A percentile compares a stretch with the other conserved stretches of the same genome.
These are phyloP conservation scores for Limanda limanda DNA, from an alignment of 2,113 vertebrate genomes.

Conservation along the genomic window DNA sequence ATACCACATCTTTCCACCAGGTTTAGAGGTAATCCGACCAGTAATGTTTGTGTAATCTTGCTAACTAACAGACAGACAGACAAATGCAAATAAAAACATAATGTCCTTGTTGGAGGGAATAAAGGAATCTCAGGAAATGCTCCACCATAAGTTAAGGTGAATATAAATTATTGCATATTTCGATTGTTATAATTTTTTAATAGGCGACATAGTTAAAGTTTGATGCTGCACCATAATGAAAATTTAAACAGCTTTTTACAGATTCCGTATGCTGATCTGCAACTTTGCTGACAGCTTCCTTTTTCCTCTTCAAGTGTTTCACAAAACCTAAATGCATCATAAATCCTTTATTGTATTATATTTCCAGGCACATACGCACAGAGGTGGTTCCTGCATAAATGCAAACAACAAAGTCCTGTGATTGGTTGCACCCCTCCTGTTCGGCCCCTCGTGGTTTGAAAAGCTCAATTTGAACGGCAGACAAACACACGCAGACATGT, in stretches of 20 bases:
- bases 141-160: neutral
- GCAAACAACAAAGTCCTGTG: neutral
- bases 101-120: neutral
- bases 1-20: too few relatives aligned
- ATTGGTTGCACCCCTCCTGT: neutral
- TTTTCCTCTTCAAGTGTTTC: slow-evolving; percentile 13
- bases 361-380: slow-evolving; percentile 4
- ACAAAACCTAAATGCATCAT: slow-evolving; percentile 41
- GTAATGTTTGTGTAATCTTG: too few relatives aligned
- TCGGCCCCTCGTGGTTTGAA: slow-evolving; percentile 4
- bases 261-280: slow-evolving; percentile 6
- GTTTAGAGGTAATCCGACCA: too few relatives aligned
- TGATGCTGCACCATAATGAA: neutral
- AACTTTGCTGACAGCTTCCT: slow-evolving; percentile 28
- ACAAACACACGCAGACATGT: slow-evolving; percentile 20
- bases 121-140: neutral
- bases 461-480: neutral
- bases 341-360: slow-evolving; percentile 35
- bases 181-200: neutral
- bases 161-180: neutral
- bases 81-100: neutral
- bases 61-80: too few relatives aligned
- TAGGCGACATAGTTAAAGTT: neutral
- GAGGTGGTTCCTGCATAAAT: neutral
- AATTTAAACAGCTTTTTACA: slow-evolving; percentile 10